Base-by-base conservation (phyloP, 2,888 invertebrate genomes). In the Myopa testacea region DNA sequence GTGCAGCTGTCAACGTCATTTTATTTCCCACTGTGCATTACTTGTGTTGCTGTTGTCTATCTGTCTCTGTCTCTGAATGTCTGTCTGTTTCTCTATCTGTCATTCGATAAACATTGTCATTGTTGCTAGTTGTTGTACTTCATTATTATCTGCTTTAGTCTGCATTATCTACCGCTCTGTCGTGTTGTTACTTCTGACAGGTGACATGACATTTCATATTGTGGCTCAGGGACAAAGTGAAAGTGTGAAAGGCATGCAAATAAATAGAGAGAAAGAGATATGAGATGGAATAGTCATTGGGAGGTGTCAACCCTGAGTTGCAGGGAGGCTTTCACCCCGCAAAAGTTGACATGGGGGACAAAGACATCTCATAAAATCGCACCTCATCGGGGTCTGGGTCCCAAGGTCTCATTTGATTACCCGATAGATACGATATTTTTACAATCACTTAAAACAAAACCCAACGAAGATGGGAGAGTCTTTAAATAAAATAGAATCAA, bases 141-240 rank as follows among this genome's bases (percentile, higher is more conserved):
- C 74, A n/a, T 50, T 74, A 52, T 45, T 63, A 38, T 55, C 71
- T 63, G 45, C 34, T 65, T 65, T 37, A 34, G 62, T 45, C 40
- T 4, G 45, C 74, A 26, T 50, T 55, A 37, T 71, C 71, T 71
- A 12, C 55, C 19, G 26, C 38, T 26, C 45, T 71, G 38, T 7
- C 50, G 52, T 63, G 50, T 45, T 73, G 63, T 65, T 58, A 38
- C 38, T 67, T 58, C 81, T 85, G 85, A 81, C 85, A 84, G 83
- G 82, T 84, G 85, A 86, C 86, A 85, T 84, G 84, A 84, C 85
- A 83, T 82, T 82, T 75, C 68, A 58, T 58, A 60, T 75, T 69
- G 26, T 58, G 60, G 52, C 37, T 19, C 26, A 34, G 34, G 55
- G 26, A 16, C 12, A 16, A 19, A 73, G 62, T 45, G 60, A 38